Conservation (phyloP, 2,888 invertebrate species). For the Perizoma affinitatum region DNA sequence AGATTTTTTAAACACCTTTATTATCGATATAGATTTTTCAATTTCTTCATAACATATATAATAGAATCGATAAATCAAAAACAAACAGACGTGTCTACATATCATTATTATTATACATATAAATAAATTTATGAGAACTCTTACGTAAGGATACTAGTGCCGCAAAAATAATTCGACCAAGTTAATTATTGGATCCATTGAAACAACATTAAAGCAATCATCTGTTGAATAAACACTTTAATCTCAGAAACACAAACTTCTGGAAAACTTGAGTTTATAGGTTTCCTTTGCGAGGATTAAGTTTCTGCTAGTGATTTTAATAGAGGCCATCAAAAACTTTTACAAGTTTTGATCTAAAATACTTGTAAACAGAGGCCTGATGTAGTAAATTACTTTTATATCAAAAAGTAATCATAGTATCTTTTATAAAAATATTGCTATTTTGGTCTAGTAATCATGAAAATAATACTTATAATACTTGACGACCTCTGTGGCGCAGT, state of each 20-base stretch:
- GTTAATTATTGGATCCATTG: not conserved
- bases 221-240: conserved; percentile 20
- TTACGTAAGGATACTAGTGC: no score
- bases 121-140: no score
- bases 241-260: conserved; percentile 22
- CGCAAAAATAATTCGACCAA: not conserved
- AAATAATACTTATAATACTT: no score
- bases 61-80: no score
- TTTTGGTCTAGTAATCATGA: no score
- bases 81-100: no score
- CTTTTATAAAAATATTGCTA: not conserved
- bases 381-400: not conserved
- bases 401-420: no score
- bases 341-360: conserved; percentile 5
- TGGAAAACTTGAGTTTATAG: conserved; percentile 20
- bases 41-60: no score
- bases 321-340: conserved; percentile 18
- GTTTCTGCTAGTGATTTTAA: conserved; percentile 21
- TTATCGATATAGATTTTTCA: no score
- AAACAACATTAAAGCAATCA: conserved; percentile 19
- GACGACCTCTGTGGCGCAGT: no score
- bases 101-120: no score
- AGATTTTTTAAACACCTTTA: no score
- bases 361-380: not conserved
- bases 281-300: conserved; percentile 21